Percentiles rank a stretch among this genome's conserved stretches.
Evolutionary conservation across 2,797 vertebrate genomes (phyloP).

Genomic region (Tenualosa ilisha): DNA sequence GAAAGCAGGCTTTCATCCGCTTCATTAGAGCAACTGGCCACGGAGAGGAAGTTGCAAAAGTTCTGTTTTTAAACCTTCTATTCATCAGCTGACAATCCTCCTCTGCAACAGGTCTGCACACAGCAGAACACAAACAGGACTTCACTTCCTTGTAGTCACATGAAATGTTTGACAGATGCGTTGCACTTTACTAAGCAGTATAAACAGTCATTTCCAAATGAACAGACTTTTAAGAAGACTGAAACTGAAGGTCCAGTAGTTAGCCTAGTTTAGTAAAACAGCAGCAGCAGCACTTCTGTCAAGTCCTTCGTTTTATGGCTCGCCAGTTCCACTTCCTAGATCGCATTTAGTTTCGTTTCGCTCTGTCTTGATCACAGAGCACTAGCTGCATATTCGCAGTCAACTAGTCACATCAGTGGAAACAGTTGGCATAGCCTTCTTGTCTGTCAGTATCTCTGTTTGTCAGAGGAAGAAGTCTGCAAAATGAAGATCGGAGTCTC

Average conservation of each 20-base stretch:
- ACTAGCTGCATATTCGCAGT: slow-evolving; percentile 4
- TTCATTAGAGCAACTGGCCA: too few relatives aligned
- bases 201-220: neutral
- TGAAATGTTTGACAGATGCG: neutral
- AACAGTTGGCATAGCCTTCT: neutral
- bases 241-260: neutral
- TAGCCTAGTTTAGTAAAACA: too few relatives aligned
- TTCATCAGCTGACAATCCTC: neutral
- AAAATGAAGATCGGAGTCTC: slow-evolving; percentile 8
- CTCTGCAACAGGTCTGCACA: neutral
- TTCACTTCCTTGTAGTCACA: neutral
- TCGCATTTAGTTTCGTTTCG: slow-evolving; percentile 16
- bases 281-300: too few relatives aligned
- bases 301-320: neutral
- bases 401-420: neutral
- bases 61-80: neutral
- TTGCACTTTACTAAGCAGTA: neutral
- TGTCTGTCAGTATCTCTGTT: neutral
- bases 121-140: neutral
- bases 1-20: too few relatives aligned
- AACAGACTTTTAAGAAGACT: neutral
- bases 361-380: neutral
- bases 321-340: neutral
- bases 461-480: neutral
- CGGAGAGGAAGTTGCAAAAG: too few relatives aligned